Evolutionary conservation across 2,113 vertebrate genomes (phyloP).

Genomic region (Oreochromis aureus): DNA sequence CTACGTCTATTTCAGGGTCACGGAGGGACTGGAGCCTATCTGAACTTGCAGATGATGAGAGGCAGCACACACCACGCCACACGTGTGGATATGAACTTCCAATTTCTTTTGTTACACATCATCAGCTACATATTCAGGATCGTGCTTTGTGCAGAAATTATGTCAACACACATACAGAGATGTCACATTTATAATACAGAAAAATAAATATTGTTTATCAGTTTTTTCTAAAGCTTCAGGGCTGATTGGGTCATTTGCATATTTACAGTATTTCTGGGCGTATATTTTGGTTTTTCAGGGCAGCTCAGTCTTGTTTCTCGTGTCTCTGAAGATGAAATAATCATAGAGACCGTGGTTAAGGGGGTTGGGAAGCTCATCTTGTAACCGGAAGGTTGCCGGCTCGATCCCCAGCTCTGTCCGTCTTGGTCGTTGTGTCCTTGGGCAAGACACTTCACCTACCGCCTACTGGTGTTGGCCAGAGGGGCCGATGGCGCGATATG

Average conservation of each 20-base stretch:
- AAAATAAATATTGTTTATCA: neutral
- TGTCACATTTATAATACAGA: neutral
- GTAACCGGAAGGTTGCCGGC: too few species aligned
- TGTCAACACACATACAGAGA: neutral
- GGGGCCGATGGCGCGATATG: too few species aligned
- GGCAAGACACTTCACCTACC: too few species aligned
- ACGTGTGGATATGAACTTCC: neutral
- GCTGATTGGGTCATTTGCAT: neutral
- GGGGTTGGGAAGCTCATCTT: too few species aligned
- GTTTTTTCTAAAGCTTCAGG: neutral
- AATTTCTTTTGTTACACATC: neutral
- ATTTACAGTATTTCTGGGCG: neutral
- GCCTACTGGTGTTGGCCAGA: too few species aligned
- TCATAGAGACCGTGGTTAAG: neutral
- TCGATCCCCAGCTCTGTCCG: too few species aligned
- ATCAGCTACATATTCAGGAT: neutral
- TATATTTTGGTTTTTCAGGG: neutral
- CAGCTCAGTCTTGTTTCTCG: neutral
- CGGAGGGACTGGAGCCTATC: neutral
- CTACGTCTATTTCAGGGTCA: neutral
- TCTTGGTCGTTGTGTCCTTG: too few species aligned
- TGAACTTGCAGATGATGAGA: neutral
- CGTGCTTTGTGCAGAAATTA: neutral
- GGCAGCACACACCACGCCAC: neutral
- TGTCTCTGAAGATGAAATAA: neutral